A percentile compares a stretch with the other conserved stretches of the same genome.
These are phyloP conservation scores for Leptinotarsa undecemlineata DNA, from an alignment of 1,140 invertebrate species.

Conservation along the genomic window DNA sequence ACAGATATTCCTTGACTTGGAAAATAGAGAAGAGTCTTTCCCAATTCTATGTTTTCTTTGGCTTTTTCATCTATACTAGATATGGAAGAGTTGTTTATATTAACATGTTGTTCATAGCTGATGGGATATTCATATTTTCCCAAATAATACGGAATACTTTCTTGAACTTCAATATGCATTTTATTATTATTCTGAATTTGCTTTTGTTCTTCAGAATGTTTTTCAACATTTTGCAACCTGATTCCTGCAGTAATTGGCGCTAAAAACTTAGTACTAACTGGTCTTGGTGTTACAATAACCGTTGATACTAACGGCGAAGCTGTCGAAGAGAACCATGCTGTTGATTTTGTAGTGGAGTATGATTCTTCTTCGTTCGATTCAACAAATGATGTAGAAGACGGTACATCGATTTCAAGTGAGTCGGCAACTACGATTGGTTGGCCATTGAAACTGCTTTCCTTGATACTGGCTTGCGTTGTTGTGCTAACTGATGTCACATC, in stretches of 20 bases:
- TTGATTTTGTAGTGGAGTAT: slow-evolving; percentile 15
- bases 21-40: slow-evolving; percentile 43
- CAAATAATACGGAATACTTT: slow-evolving; percentile 60
- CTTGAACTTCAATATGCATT: slow-evolving; percentile 63
- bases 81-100: slow-evolving; percentile 34
- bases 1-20: slow-evolving; percentile 29
- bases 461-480: background rate
- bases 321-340: slow-evolving; percentile 10
- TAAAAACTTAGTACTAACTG: slow-evolving; percentile 58
- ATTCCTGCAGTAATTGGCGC: slow-evolving; percentile 62
- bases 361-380: slow-evolving; percentile 28
- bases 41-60: slow-evolving; percentile 41
- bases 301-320: slow-evolving; percentile 46
- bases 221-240: slow-evolving; percentile 56
- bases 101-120: slow-evolving; percentile 33
- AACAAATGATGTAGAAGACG: slow-evolving; percentile 23
- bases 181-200: slow-evolving; percentile 45
- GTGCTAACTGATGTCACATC: slow-evolving; percentile 7
- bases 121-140: slow-evolving; percentile 58
- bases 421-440: slow-evolving; percentile 56
- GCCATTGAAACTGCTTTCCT: slow-evolving; percentile 17
- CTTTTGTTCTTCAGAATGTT: slow-evolving; percentile 30
- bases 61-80: slow-evolving; percentile 32
- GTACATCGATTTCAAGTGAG: slow-evolving; percentile 22
- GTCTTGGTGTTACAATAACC: slow-evolving; percentile 57